Base-by-base conservation (phyloP, 2,797 vertebrate species). In the Bucorvus abyssinicus region DNA sequence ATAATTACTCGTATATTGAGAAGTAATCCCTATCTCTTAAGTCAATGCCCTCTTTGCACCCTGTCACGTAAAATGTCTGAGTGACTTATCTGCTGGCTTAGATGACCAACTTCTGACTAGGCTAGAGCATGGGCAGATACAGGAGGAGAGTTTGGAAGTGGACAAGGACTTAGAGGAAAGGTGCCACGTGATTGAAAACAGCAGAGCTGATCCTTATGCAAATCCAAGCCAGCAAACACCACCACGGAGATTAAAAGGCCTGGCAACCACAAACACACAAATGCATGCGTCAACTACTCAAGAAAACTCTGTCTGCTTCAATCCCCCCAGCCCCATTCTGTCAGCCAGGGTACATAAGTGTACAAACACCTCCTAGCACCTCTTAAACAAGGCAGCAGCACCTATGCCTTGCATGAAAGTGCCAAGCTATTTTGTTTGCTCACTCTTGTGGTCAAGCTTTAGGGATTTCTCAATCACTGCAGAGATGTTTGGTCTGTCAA, bases 291-390 rank as follows among this genome's bases (percentile, higher is more conserved):
- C n/a, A 81, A 0, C 16, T 34, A 14, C 52, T 60, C 23, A 21
- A 24, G 26, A 59, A 55, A 83, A 53, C 23, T 47, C 34, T 1
- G 2, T 6, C 56, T 40, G 10, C 47, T 50, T 36, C 44, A 50
- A 4, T 29, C 8, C 11, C 21, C 14, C 9, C 9, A 32, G 16
- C 4, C 12, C n/a, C 0, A 0, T 53, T 79, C 23, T 74, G 19
- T 64, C 71, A 87, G 36, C 7, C 1, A 2, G 14, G 6, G 23
- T 0, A 1, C 7, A 32, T 32, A n/a, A n/a, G 9, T 40, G 52
- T 19, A n/a, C 32, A 55, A 76, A 63, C 30, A 32, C 6, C 8
- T 61, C 32, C 68, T 15, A 53, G 49, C 15, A 64, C 73, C 64
- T 52, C 26, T 1, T 50, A 73, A 92, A 73, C 21, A 64, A 64